These are phyloP conservation scores for Chanos chanos DNA, from an alignment of 2,797 vertebrate genomes.

Conservation along the genomic window DNA sequence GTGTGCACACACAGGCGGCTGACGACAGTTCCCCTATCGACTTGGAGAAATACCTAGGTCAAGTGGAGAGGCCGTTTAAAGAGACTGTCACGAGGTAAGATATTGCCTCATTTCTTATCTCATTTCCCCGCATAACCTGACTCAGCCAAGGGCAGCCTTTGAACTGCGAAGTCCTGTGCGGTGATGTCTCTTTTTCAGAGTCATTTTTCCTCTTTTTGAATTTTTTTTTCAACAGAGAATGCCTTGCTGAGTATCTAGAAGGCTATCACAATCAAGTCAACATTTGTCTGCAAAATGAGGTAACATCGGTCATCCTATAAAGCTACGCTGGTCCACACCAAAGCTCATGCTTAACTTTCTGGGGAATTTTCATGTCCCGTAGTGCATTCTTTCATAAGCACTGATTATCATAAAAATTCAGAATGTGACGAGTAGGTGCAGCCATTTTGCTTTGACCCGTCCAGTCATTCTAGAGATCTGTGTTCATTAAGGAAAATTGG, in stretches of 20 bases:
- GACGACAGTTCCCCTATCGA: slow-evolving; percentile 82
- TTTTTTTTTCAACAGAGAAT: slow-evolving; percentile 70
- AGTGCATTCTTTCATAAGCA: no score
- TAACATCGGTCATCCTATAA: slow-evolving; percentile 50
- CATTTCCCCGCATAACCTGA: not conserved
- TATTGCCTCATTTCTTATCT: not conserved
- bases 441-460: no score
- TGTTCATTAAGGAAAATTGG: no score
- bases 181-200: slow-evolving; percentile 7
- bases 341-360: no score
- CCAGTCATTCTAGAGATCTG: no score
- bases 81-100: slow-evolving; percentile 86
- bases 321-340: no score
- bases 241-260: slow-evolving; percentile 83
- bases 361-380: no score
- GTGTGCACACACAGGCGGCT: slow-evolving; percentile 71
- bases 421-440: no score
- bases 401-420: no score
- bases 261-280: slow-evolving; percentile 84
- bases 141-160: not conserved
- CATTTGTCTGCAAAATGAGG: slow-evolving; percentile 83
- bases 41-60: slow-evolving; percentile 80
- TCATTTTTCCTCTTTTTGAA: not conserved
- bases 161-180: not conserved
- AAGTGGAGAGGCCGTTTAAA: slow-evolving; percentile 88